Evolutionary conservation across 2,888 invertebrate genomes (phyloP).

Genomic region (Schizotus pectinicornis): DNA sequence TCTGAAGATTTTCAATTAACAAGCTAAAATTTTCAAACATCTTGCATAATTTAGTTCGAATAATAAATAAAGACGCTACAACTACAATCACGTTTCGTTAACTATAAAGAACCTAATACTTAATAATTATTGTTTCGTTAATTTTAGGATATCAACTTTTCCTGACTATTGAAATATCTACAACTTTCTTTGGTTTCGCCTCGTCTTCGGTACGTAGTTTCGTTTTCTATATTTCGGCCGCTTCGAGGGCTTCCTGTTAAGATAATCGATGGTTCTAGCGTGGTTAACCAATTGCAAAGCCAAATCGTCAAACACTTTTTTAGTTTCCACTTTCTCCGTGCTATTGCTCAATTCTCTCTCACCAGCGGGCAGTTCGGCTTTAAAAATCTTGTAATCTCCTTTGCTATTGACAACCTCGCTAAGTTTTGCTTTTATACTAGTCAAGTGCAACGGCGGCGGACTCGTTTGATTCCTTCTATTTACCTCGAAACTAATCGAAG

Average conservation of each 20-base stretch:
- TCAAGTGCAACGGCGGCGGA: neutral
- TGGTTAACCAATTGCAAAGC: constrained; percentile 57
- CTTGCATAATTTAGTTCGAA: neutral
- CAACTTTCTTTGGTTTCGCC: constrained; percentile 10
- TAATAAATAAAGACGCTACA: neutral
- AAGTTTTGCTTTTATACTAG: constrained; percentile 33
- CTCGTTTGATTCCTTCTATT: constrained; percentile 51
- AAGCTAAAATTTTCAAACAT: no score
- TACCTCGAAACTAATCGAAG: constrained; percentile 63
- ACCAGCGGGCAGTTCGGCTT: constrained; percentile 35
- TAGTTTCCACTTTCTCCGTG: constrained; percentile 11
- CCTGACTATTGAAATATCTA: neutral
- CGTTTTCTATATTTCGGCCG: constrained; percentile 41
- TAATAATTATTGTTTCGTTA: neutral
- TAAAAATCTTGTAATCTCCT: constrained; percentile 38
- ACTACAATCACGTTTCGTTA: neutral
- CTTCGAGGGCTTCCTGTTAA: constrained; percentile 38
- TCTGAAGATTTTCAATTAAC: no score
- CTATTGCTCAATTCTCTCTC: no score
- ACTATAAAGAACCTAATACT: neutral
- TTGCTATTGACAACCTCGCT: constrained; percentile 30
- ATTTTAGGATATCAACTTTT: neutral
- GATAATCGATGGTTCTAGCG: constrained; percentile 52
- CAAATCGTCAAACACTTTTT: constrained; percentile 48
- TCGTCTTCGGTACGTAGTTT: constrained; percentile 26